Percentiles rank a stretch among this genome's conserved stretches.
Conservation (phyloP, 1,140 invertebrate genomes). For the Cheumatopsyche charites region DNA sequence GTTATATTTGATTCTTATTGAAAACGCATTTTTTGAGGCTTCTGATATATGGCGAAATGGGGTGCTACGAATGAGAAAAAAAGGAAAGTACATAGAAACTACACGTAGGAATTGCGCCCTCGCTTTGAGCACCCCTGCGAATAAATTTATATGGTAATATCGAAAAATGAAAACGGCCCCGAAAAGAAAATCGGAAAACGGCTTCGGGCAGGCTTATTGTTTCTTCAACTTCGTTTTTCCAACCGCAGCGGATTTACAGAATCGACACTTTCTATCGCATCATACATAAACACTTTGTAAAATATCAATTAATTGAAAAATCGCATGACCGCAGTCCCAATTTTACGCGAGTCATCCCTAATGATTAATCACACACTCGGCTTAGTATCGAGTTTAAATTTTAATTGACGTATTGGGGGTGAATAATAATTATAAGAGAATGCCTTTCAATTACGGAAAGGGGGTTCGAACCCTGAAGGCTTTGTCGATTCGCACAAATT, state of each 20-base stretch:
- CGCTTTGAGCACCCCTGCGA: neutral
- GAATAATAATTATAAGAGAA: slow-evolving; percentile 3
- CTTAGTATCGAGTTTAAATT: slow-evolving; percentile 14
- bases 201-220: slow-evolving; percentile 2
- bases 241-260: no score
- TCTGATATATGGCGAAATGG: no score
- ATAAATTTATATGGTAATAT: slow-evolving; percentile 28
- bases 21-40: no score
- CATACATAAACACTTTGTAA: no score
- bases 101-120: neutral
- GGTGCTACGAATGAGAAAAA: neutral
- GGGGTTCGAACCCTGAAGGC: neutral
- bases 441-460: slow-evolving; percentile 4
- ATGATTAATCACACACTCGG: neutral
- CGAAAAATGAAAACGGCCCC: slow-evolving; percentile 10
- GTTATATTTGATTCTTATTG: no score
- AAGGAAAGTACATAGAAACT: neutral
- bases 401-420: slow-evolving; percentile 5
- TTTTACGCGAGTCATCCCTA: no score
- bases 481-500: slow-evolving; percentile 20
- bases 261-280: no score
- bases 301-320: no score
- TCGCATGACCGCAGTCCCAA: no score
- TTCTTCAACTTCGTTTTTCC: neutral
- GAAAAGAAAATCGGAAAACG: slow-evolving; percentile 12